Percentiles rank a stretch among this genome's conserved stretches.
Conservation (phyloP, 2,113 vertebrate genomes). For the Psilopsiagon aymara region DNA sequence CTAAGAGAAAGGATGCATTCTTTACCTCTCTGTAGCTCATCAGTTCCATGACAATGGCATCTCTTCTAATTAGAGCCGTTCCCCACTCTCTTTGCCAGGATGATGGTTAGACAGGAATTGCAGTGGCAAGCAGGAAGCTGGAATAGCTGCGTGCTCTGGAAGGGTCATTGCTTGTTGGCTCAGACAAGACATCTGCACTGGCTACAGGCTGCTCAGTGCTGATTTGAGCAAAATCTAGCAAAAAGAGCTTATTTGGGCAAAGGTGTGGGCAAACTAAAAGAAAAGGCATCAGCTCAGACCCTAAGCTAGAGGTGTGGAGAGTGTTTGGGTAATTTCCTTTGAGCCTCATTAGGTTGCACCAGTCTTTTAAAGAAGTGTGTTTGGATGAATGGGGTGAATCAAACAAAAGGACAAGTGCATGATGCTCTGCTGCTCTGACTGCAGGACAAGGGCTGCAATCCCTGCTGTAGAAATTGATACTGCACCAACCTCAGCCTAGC, state of each 20-base stretch:
- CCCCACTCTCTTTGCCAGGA: constrained; percentile 20
- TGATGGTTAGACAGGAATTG: neutral
- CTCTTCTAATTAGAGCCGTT: neutral
- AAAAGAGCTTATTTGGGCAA: neutral
- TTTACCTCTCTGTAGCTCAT: constrained; percentile 16
- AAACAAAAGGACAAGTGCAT: neutral
- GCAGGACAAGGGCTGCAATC: neutral
- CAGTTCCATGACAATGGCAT: neutral
- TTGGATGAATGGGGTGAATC: neutral
- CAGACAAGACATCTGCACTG: neutral
- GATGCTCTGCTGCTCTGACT: neutral
- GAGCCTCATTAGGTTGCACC: neutral
- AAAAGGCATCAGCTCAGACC: neutral
- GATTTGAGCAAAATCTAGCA: neutral
- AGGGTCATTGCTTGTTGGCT: neutral
- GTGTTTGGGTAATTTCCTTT: neutral
- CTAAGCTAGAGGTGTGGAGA: neutral
- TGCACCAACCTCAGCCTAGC: neutral
- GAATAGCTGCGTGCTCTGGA: neutral
- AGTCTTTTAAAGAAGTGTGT: neutral
- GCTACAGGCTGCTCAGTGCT: neutral
- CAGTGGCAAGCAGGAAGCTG: neutral
- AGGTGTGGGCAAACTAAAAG: neutral
- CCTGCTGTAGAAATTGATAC: neutral
- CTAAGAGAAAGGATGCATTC: constrained; percentile 58